Conservation (phyloP, 2,888 invertebrate genomes). For the Drosophila formosana region DNA sequence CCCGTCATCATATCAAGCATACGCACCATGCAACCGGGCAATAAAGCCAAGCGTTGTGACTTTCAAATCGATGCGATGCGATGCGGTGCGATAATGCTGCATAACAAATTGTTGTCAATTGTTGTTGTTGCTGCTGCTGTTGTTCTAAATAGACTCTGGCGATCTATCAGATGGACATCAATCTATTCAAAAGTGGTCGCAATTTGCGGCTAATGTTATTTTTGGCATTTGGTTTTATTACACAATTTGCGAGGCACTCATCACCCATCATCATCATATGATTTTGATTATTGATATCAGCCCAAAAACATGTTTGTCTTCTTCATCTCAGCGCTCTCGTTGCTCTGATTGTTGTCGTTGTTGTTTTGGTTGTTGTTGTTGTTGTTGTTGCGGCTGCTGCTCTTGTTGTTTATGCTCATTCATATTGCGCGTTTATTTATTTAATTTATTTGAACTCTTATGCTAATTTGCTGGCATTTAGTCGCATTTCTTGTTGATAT, state of each 20-base stretch:
- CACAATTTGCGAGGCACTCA: constrained; percentile 41
- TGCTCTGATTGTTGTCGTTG: constrained; percentile 21
- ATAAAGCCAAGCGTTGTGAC: constrained; percentile 10
- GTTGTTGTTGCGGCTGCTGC: constrained; percentile 11
- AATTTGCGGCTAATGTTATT: constrained; percentile 4
- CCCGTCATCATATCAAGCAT: constrained; percentile 29
- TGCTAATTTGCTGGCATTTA: constrained; percentile 71
- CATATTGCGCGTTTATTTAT: constrained; percentile 62
- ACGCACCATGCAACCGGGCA: constrained; percentile 26
- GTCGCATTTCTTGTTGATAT: constrained; percentile 49
- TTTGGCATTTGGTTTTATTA: constrained; percentile 39
- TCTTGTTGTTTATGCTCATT: constrained; percentile 45
- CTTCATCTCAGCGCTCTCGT: constrained; percentile 1
- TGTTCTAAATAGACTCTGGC: not conserved
- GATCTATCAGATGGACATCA: not conserved
- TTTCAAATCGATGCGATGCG: constrained; percentile 11
- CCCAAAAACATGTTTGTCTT: constrained; percentile 38
- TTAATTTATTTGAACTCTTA: constrained; percentile 59
- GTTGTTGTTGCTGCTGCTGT: not conserved
- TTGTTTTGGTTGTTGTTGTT: constrained; percentile 21
- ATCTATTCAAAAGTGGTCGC: not conserved
- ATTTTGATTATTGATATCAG: constrained; percentile 60
- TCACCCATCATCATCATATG: constrained; percentile 48
- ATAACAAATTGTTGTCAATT: not conserved
- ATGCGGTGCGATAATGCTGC: not conserved